These are phyloP conservation scores for Grammomys surdaster DNA, from an alignment of 2,113 vertebrate genomes.

Conservation along the genomic window DNA sequence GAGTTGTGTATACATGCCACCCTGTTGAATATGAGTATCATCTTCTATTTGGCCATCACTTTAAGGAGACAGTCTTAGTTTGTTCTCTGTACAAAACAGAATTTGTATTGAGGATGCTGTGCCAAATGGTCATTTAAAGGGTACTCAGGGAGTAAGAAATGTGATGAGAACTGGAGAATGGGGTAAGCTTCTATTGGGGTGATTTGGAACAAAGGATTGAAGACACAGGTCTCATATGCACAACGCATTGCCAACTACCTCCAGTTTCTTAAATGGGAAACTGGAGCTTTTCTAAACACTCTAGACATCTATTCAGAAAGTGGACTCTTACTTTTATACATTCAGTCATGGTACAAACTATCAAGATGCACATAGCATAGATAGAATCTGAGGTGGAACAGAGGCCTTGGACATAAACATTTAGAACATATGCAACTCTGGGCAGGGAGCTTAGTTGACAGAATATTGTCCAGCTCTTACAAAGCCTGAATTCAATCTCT, in stretches of 20 bases:
- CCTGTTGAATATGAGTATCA: accelerated
- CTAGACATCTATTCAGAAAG: background rate
- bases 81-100: background rate
- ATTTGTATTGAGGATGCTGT: background rate
- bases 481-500: background rate
- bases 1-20: no score
- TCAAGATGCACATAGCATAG: background rate
- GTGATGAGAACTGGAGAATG: background rate
- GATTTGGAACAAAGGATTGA: background rate
- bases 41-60: background rate
- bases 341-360: background rate
- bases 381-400: background rate
- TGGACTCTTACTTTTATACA: background rate
- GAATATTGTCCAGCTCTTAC: background rate
- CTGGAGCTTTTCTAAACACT: background rate
- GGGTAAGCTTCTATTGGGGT: background rate
- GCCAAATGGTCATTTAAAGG: background rate
- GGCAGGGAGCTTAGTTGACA: background rate
- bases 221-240: background rate
- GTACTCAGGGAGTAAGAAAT: no score
- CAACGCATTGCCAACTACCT: background rate
- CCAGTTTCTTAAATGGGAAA: background rate
- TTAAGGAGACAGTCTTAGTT: background rate
- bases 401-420: background rate
- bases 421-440: background rate